phyloP scores from a whole-genome alignment of 2,888 invertebrate genomes.

The Cheilosia urbana region DNA sequence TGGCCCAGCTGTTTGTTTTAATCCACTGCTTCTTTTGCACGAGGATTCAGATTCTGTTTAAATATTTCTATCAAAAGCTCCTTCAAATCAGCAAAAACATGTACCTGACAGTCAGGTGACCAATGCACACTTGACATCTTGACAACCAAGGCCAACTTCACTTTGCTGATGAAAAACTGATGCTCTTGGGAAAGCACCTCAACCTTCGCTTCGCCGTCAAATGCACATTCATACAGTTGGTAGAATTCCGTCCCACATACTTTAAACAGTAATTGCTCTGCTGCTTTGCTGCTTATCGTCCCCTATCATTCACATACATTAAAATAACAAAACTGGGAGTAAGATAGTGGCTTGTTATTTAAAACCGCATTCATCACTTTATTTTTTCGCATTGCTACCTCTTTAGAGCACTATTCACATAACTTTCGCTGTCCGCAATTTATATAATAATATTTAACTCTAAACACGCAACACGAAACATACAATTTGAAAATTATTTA shows the following conservation, averaged over 20 bases:
- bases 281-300: not conserved
- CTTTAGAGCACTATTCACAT: constrained; percentile 34
- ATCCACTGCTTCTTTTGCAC: too few species aligned
- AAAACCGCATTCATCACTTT: constrained; percentile 1
- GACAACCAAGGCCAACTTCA: too few species aligned
- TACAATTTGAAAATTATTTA: constrained; percentile 57
- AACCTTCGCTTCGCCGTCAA: too few species aligned
- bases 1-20: too few species aligned
- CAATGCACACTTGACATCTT: too few species aligned
- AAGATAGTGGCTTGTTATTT: constrained; percentile 1
- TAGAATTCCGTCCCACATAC: not conserved
- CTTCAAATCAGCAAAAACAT: too few species aligned
- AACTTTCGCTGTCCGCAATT: constrained; percentile 21
- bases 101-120: too few species aligned
- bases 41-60: too few species aligned
- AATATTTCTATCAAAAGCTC: too few species aligned
- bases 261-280: not conserved
- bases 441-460: constrained; percentile 4
- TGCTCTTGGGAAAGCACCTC: too few species aligned
- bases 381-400: constrained; percentile 1
- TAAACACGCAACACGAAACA: constrained; percentile 62
- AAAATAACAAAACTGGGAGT: constrained; percentile 5
- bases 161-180: too few species aligned
- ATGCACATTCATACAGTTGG: too few species aligned
- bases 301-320: not conserved